A percentile compares a stretch with the other conserved stretches of the same genome.
phyloP scores from a whole-genome alignment of 2,113 vertebrate genomes.

The Vulpes vulpes region DNA sequence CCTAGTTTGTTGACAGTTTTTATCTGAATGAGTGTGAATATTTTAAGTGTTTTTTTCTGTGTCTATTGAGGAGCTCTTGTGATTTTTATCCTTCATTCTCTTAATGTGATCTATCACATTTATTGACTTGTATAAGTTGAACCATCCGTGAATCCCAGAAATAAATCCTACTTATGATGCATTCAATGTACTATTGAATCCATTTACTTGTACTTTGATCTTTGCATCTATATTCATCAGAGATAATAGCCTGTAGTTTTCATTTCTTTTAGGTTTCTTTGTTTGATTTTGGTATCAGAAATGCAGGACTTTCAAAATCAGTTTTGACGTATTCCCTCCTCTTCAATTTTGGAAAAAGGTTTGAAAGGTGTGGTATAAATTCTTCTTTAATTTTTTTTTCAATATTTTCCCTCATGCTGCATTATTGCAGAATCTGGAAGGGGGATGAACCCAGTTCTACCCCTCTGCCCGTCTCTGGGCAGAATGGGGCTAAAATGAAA shows the following conservation, averaged over 20 bases:
- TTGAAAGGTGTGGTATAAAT: not conserved
- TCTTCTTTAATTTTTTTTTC: not conserved
- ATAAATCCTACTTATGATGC: not conserved
- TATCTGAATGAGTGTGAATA: not conserved
- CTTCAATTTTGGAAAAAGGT: not conserved
- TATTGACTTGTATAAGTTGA: not conserved
- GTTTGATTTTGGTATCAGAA: not conserved
- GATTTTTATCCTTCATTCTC: not conserved
- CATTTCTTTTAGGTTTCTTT: not conserved
- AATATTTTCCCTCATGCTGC: slow-evolving; percentile 43
- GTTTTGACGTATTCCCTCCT: not conserved
- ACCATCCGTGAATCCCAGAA: not conserved
- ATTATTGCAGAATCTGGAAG: slow-evolving; percentile 73
- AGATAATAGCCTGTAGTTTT: not conserved
- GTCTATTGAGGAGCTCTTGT: not conserved
- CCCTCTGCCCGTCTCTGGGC: not conserved
- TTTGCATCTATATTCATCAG: not conserved
- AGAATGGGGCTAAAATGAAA: slow-evolving; percentile 54
- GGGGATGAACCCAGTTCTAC: not conserved
- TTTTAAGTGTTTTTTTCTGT: not conserved
- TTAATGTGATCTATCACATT: not conserved
- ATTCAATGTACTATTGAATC: not conserved
- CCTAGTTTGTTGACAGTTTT: not conserved
- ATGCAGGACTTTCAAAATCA: not conserved
- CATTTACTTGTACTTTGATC: not conserved